Percentiles rank a stretch among this genome's conserved stretches.
These are phyloP conservation scores for Pecten maximus DNA, from an alignment of 2,888 invertebrate species.

Conservation along the genomic window DNA sequence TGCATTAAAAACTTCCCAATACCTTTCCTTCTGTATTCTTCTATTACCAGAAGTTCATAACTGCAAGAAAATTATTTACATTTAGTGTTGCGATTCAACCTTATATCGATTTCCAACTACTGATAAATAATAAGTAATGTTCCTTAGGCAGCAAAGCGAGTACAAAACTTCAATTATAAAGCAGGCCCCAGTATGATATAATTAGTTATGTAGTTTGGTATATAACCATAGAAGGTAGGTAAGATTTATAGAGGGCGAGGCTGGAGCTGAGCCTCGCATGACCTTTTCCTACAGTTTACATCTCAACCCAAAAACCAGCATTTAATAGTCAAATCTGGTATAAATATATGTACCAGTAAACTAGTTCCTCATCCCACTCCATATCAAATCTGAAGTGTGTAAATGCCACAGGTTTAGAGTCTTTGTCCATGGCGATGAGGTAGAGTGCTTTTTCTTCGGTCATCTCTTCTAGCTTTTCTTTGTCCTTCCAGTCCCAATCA, in stretches of 20 bases:
- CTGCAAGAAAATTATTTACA: slow-evolving; percentile 84
- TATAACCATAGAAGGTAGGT: too few relatives aligned
- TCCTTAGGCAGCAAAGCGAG: too few relatives aligned
- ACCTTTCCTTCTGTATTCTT: slow-evolving; percentile 88
- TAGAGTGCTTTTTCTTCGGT: slow-evolving; percentile 89
- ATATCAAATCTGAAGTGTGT: slow-evolving; percentile 93
- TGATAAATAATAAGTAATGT: too few relatives aligned
- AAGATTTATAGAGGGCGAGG: too few relatives aligned
- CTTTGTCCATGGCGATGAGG: slow-evolving; percentile 84
- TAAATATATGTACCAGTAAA: slow-evolving; percentile 87
- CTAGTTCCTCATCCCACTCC: slow-evolving; percentile 89
- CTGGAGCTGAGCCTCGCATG: too few relatives aligned
- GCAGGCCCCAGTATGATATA: too few relatives aligned
- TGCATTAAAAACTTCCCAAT: slow-evolving; percentile 92
- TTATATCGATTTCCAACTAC: too few relatives aligned
- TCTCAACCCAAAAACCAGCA: not conserved
- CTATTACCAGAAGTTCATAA: slow-evolving; percentile 93
- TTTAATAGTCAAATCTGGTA: not conserved
- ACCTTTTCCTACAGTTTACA: too few relatives aligned
- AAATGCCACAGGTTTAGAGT: slow-evolving; percentile 86
- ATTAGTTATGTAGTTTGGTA: too few relatives aligned
- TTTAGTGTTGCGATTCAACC: too few relatives aligned
- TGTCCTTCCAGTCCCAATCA: slow-evolving; percentile 91
- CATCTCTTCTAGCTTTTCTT: slow-evolving; percentile 89
- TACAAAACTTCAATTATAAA: too few relatives aligned